Conservation (phyloP, 2,113 vertebrate species). For the Oncorhynchus kisutch region DNA sequence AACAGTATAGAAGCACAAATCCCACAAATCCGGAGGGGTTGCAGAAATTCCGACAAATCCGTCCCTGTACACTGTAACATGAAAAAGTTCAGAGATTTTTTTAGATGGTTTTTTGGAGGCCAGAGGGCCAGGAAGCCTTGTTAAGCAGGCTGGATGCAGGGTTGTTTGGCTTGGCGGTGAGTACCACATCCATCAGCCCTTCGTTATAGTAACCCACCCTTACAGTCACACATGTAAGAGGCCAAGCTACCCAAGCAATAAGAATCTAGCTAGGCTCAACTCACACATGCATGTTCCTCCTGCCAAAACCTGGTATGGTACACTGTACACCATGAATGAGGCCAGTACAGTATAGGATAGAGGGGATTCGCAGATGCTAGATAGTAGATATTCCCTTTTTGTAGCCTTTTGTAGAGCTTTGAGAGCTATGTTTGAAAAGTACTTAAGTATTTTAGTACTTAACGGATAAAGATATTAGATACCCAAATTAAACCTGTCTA, state of each 20-base stretch:
- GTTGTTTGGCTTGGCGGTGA: constrained; percentile 20
- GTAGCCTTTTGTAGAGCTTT: background rate
- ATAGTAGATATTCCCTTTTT: background rate
- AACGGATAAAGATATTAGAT: too few relatives aligned
- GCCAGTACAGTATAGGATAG: too few relatives aligned
- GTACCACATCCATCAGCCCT: constrained; percentile 7
- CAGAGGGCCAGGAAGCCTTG: too few relatives aligned
- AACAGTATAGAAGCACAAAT: constrained; percentile 68
- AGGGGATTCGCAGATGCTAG: too few relatives aligned
- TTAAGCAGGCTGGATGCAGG: background rate
- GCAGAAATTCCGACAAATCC: constrained; percentile 8
- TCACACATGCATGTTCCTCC: too few relatives aligned
- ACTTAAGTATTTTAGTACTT: too few relatives aligned
- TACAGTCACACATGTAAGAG: background rate
- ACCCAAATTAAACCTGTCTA: too few relatives aligned
- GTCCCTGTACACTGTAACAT: constrained; percentile 29
- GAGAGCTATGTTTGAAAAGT: background rate
- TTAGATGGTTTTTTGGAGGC: constrained; percentile 51
- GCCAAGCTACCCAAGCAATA: too few relatives aligned
- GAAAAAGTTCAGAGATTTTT: constrained; percentile 57
- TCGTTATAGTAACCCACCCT: background rate
- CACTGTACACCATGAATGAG: too few relatives aligned
- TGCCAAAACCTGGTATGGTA: too few relatives aligned
- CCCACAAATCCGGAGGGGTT: constrained; percentile 47
- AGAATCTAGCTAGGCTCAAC: too few relatives aligned